Base-by-base conservation (phyloP, 1,140 invertebrate genomes). In the Dinoponera quadriceps region DNA sequence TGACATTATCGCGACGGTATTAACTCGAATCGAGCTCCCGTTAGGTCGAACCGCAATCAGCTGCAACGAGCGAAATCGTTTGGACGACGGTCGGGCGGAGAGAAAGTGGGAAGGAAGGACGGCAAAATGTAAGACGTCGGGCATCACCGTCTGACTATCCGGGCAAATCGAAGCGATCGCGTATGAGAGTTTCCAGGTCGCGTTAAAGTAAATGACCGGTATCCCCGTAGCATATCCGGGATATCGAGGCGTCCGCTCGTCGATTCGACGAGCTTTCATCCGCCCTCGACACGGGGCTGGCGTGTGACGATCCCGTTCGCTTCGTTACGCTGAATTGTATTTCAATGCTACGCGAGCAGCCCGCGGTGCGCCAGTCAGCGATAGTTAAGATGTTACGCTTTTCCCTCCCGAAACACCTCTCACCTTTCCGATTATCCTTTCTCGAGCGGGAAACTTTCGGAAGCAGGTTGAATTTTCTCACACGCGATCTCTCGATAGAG, bases 1-100 rank as follows among this genome's bases (percentile, higher is more conserved):
- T 88, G 84, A 89, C 80, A 87, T 86, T 89, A 89, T 89, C 87
- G 80, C 86, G 81, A 88, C 81, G 86, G 84, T 89, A 89, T 89
- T 89, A 89, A 89, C 81, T 89, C 59, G 87, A 80, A 88, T 89
- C 83, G 78, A 69, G 83, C 87, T 87, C 85, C 87, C 86, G 87
- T 89, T 89, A 85, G 86, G 78, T 89, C 84, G 84, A 88, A 88
- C 86, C 87, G 87, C 86, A 88, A 89, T 89, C 86, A 89, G 81
- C 81, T 83, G 59, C 87, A 89, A 88, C 87, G 87, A 86, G 55
- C 84, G 49, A 27, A 75, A 44, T 86, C 80, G 38, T 9, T 11
- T 44, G 3, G 38, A 44, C 38, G 85, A 83, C 77, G 66, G 74
- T 48, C 33, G 68, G 18, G 18, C 29, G 44, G 80, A 54, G 55